These are phyloP conservation scores for Poeciliopsis occidentalis DNA, from an alignment of 2,113 vertebrate species.

Conservation along the genomic window DNA sequence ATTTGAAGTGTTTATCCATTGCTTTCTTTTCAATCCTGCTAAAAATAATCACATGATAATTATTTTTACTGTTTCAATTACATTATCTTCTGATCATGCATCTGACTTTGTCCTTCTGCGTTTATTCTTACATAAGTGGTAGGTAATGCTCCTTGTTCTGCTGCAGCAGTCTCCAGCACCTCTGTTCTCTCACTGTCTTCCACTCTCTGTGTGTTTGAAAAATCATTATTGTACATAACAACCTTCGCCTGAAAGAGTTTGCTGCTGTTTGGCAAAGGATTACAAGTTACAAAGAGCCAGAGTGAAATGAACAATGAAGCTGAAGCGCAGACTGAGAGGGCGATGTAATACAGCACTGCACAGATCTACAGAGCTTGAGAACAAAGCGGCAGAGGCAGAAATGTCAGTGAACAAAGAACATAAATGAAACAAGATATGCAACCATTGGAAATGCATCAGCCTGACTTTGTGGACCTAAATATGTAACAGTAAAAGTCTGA, in stretches of 20 bases:
- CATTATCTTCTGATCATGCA: neutral
- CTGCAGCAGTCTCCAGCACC: conserved; percentile 27
- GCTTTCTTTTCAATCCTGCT: neutral
- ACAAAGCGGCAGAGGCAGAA: conserved; percentile 50
- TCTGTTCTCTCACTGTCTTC: conserved; percentile 26
- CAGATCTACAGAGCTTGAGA: conserved; percentile 48
- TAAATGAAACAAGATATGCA: conserved; percentile 57
- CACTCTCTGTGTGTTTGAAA: conserved; percentile 36
- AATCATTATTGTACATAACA: conserved; percentile 47
- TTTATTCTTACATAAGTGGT: conserved; percentile 14
- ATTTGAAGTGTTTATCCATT: neutral
- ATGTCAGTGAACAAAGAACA: conserved; percentile 65
- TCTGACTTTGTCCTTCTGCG: conserved; percentile 16
- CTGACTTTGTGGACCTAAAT: conserved; percentile 48
- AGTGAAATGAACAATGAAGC: conserved; percentile 62
- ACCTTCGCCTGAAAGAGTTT: conserved; percentile 56
- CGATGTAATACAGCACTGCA: conserved; percentile 51
- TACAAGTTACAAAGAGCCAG: conserved; percentile 64
- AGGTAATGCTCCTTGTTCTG: conserved; percentile 17
- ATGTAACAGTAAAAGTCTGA: neutral
- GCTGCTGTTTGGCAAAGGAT: conserved; percentile 70
- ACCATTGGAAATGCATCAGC: conserved; percentile 57
- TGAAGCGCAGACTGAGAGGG: conserved; percentile 51
- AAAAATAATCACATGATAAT: neutral
- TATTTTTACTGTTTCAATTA: neutral